Percentiles rank a stretch among this genome's conserved stretches.
phyloP scores from a whole-genome alignment of 2,888 invertebrate genomes.

The Enchytraeus crypticus region DNA sequence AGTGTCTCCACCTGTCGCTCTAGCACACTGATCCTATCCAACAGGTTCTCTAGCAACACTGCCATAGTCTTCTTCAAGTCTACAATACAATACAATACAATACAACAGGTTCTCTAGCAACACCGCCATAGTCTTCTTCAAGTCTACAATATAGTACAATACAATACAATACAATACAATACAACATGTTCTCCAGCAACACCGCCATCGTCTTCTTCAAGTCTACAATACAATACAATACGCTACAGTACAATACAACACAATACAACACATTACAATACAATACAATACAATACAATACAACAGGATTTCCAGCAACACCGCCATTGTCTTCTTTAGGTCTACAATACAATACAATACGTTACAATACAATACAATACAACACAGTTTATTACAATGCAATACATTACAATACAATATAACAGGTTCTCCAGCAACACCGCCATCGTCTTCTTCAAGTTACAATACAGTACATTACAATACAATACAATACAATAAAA shows the following conservation, averaged over 20 bases:
- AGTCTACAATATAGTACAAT: slow-evolving; percentile 31
- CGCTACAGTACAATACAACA: slow-evolving; percentile 41
- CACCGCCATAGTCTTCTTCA: slow-evolving; percentile 47
- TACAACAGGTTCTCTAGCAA: slow-evolving; percentile 42
- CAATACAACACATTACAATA: slow-evolving; percentile 27
- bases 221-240: slow-evolving; percentile 34
- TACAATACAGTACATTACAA: slow-evolving; percentile 31
- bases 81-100: slow-evolving; percentile 31
- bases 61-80: slow-evolving; percentile 48
- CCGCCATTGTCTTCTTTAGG: slow-evolving; percentile 47
- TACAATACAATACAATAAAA: slow-evolving; percentile 41
- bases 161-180: slow-evolving; percentile 28
- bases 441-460: slow-evolving; percentile 47
- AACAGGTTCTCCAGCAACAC: slow-evolving; percentile 43
- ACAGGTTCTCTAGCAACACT: slow-evolving; percentile 41
- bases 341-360: slow-evolving; percentile 36
- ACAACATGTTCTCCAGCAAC: slow-evolving; percentile 40
- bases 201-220: slow-evolving; percentile 48
- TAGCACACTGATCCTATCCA: slow-evolving; percentile 37
- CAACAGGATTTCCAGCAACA: slow-evolving; percentile 42
- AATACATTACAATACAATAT: slow-evolving; percentile 29
- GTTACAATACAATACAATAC: slow-evolving; percentile 39
- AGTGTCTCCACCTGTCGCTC: slow-evolving; percentile 26
- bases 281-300: slow-evolving; percentile 29
- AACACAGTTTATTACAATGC: slow-evolving; percentile 29